Evolutionary conservation across 2,888 invertebrate species (phyloP), one percentile per base, ranked within the genome.

Genomic region (Agriotes lineatus): DNA sequence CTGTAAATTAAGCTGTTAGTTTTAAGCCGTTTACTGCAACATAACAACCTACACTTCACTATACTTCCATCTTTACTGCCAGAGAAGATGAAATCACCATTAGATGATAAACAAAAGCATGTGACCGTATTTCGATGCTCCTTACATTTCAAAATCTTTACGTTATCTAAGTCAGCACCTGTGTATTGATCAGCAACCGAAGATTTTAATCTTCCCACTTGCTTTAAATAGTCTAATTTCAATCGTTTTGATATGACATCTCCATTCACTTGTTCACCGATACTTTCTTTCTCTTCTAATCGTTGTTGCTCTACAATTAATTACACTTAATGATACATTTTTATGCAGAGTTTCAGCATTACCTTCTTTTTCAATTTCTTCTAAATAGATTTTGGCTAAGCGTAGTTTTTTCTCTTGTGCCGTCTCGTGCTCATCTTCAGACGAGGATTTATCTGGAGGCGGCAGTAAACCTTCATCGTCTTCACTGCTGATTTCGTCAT

Each of bases 371-470:
- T 94, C 92, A 45, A 97, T 92, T 86, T 96, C 94, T 78, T 93
- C 88, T 33, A 98, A 86, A 83, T 96, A 96, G 81, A 94, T 90
- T 82, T 97, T 97, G 0, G 97, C 96, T 70, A 97, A 84, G 45
- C 96, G 89, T 54, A 97, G 81, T 74, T 95, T 93, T 81, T 97
- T 97, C 79, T 97, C 95, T 82, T 97, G 96, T 0, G 93, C 91
- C 0, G 95, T 96, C 83, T 96, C 94, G 73, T 89, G 86, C 73
- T 91, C 90, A 76, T 90, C 90, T 73, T 90, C 90, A 0, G 84
- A 84, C 16, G 82, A 82, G 60, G 82, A 83, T 12, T 81, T 78
- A 77, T 79, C 62, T 56, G 35, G 85, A 84, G 58, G 83, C 4
- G 87, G 87, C 73, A 87, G 88, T 75, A 87, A 86, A 70, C 85